These are phyloP conservation scores for Panzeria rudis DNA, from an alignment of 2,888 invertebrate genomes.

Conservation along the genomic window DNA sequence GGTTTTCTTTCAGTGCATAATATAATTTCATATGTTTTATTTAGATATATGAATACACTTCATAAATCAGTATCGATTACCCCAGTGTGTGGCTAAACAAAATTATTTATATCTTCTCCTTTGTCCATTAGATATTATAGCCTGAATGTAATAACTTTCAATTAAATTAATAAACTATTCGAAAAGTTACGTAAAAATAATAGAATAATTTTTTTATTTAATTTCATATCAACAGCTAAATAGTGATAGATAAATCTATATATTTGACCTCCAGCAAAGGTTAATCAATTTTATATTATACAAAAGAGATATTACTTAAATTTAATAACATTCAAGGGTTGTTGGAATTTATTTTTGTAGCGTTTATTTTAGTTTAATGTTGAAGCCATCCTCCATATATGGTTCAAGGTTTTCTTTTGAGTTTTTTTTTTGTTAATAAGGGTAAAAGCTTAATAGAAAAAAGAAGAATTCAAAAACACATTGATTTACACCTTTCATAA, in stretches of 20 bases:
- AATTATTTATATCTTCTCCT: too few species aligned
- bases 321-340: background rate
- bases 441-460: background rate
- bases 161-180: too few species aligned
- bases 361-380: background rate
- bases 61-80: too few species aligned
- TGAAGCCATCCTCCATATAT: background rate
- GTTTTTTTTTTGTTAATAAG: background rate
- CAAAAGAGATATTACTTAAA: background rate
- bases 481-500: constrained; percentile 62
- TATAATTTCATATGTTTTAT: too few species aligned
- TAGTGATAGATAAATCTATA: background rate
- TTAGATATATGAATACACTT: too few species aligned
- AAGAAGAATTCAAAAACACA: background rate
- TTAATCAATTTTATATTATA: background rate
- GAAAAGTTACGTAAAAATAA: too few species aligned
- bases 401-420: background rate
- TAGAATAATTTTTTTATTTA: too few species aligned
- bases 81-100: too few species aligned
- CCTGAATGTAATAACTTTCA: too few species aligned
- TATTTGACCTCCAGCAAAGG: background rate
- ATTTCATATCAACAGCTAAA: background rate
- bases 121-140: too few species aligned
- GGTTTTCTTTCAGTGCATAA: too few species aligned
- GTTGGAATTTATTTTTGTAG: background rate